Conservation (phyloP, 2,113 vertebrate genomes). For the Ploceus nigricollis region DNA sequence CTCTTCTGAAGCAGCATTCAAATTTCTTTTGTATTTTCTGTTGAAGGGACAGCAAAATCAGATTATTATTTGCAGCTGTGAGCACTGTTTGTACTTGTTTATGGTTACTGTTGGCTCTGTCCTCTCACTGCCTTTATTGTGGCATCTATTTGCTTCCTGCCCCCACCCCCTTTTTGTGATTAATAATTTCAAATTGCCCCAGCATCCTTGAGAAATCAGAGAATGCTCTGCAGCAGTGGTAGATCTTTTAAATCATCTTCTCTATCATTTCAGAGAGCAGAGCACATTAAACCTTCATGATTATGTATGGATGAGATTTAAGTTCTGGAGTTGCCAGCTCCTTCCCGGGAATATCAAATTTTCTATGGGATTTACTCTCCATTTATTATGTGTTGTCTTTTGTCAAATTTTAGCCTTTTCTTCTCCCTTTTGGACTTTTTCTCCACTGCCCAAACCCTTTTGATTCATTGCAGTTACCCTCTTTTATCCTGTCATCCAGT, state of each 20-base stretch:
- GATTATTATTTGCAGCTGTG: not conserved
- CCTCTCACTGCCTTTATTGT: not conserved
- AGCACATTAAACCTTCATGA: not conserved
- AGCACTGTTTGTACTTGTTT: not conserved
- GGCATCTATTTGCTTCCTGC: not conserved
- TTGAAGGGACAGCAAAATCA: not conserved
- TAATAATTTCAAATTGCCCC: not conserved
- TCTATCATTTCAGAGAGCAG: not conserved
- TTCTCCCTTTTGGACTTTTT: not conserved
- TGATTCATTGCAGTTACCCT: not conserved
- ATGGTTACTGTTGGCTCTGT: rapidly evolving
- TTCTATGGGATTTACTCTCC: not conserved
- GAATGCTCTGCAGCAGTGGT: not conserved
- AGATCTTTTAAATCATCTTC: not conserved
- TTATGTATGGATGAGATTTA: not conserved
- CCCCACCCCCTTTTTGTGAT: not conserved
- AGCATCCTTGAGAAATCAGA: not conserved
- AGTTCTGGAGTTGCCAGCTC: not conserved
- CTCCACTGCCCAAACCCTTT: not conserved
- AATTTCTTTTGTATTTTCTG: not conserved
- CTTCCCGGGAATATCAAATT: not conserved
- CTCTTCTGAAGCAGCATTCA: not conserved
- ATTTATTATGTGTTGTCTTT: not conserved
- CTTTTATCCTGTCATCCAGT: not conserved
- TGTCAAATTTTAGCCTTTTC: not conserved